Evolutionary conservation across 2,888 invertebrate species (phyloP).

Genomic region (Acrocera orbiculus): DNA sequence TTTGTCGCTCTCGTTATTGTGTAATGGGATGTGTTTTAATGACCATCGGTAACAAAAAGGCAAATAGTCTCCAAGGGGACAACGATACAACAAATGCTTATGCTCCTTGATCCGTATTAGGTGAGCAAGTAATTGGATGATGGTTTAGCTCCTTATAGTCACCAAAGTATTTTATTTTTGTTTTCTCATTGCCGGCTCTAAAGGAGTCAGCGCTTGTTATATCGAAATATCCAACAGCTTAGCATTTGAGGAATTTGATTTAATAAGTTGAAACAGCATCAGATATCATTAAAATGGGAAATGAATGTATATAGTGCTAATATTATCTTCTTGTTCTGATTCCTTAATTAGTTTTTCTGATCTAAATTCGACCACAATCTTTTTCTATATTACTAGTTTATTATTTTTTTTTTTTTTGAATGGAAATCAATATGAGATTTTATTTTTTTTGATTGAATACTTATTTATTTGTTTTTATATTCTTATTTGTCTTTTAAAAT

Average conservation of each 20-base stretch:
- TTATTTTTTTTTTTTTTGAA: too few species aligned
- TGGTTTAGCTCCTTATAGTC: slow-evolving; percentile 5
- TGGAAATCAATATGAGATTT: too few species aligned
- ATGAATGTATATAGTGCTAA: too few species aligned
- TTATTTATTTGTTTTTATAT: too few species aligned
- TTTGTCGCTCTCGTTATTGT: slow-evolving; percentile 2
- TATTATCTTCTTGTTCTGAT: too few species aligned
- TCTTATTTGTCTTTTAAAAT: too few species aligned
- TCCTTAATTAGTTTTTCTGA: too few species aligned
- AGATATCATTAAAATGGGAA: too few species aligned
- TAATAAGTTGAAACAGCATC: slow-evolving; percentile 8
- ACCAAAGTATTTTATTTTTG: slow-evolving; percentile 7
- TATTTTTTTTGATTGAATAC: too few species aligned
- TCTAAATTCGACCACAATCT: too few species aligned
- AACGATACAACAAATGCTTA: neutral
- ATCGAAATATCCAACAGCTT: slow-evolving; percentile 4
- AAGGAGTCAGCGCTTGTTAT: neutral
- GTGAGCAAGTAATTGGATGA: slow-evolving; percentile 10
- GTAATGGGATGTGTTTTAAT: slow-evolving; percentile 11
- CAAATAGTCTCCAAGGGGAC: slow-evolving; percentile 2
- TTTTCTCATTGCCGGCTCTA: slow-evolving; percentile 10
- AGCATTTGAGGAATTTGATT: slow-evolving; percentile 12
- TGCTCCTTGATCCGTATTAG: slow-evolving; percentile 9
- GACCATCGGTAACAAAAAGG: slow-evolving; percentile 10
- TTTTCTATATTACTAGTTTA: too few species aligned